Evolutionary conservation across 1,140 invertebrate species (phyloP), one percentile per base, ranked within the genome.

Genomic region (Zaprionus vittiger): DNA sequence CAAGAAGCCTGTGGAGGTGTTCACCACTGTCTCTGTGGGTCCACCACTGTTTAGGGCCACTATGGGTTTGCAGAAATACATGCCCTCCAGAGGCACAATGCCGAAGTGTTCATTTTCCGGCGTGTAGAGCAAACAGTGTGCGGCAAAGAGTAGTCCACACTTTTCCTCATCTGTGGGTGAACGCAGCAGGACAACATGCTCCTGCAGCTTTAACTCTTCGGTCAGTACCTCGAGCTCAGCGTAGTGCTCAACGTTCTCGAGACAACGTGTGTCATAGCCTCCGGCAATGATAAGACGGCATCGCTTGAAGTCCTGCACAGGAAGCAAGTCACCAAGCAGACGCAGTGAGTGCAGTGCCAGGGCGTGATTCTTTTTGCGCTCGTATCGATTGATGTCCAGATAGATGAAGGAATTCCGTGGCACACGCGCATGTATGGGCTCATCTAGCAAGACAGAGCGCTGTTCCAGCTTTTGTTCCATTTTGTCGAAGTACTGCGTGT

Each of bases 31-130:
- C 93, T 99, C 99, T 5, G 95, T 96, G 0, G 99, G 99, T 2
- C 99, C 99, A 31, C 99, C 99, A 92, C 96, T 98, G 90, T 98
- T 97, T 1, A 97, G 96, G 0, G 99, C 99, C 78, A 99, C 96
- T 0, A 99, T 98, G 20, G 99, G 98, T 87, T 97, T 97, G 28
- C 94, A 93, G 89, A 96, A 95, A 91, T 97, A 98, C 99, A 99
- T 99, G 1, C 99, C 98, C 94, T 99, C 99, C 60, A 99, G 93
- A 2, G 99, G 99, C 7, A 99, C 99, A 91, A 99, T 99, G 5
- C 99, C 99, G 95, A 99, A 99, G 94, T 99, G 99, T 93, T 99
- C 99, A 92, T 97, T 98, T 0, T 96, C 95, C 5, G 99, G 99
- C 20, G 99, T 99, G 80, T 99, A 99, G 15, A 99, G 84, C 5